phyloP scores from a whole-genome alignment of 1,140 invertebrate genomes.

The Heterodera schachtii region DNA sequence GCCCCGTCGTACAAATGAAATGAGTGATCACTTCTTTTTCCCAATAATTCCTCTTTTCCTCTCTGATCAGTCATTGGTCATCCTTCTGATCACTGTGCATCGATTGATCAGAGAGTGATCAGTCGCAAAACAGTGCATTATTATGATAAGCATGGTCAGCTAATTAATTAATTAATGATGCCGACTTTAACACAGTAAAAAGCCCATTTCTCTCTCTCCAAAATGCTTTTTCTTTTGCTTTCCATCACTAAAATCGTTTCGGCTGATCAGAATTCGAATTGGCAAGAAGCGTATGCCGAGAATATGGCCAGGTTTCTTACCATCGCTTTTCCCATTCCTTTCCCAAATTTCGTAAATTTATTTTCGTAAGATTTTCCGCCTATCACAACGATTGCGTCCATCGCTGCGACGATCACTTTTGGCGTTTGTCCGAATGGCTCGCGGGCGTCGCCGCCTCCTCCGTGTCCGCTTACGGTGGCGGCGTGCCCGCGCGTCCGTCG shows the following conservation, averaged over 20 bases:
- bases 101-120: too few species aligned
- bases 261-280: background rate
- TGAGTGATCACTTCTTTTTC: too few species aligned
- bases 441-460: background rate
- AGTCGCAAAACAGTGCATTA: too few species aligned
- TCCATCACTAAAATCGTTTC: background rate
- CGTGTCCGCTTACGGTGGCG: background rate
- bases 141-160: too few species aligned
- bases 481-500: background rate
- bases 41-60: background rate
- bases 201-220: too few species aligned
- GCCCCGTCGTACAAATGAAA: too few species aligned
- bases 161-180: too few species aligned
- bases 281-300: background rate
- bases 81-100: too few species aligned
- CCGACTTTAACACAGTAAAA: too few species aligned
- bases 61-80: background rate
- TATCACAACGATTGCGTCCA: slow-evolving; percentile 8
- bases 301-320: background rate
- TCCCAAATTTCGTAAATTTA: background rate
- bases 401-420: slow-evolving; percentile 5
- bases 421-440: slow-evolving; percentile 14
- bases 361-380: background rate
- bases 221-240: too few species aligned
- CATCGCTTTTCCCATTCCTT: background rate